phyloP scores from a whole-genome alignment of 53 echinoderm and acorn worm genomes.

The Echinometra lucunter region DNA sequence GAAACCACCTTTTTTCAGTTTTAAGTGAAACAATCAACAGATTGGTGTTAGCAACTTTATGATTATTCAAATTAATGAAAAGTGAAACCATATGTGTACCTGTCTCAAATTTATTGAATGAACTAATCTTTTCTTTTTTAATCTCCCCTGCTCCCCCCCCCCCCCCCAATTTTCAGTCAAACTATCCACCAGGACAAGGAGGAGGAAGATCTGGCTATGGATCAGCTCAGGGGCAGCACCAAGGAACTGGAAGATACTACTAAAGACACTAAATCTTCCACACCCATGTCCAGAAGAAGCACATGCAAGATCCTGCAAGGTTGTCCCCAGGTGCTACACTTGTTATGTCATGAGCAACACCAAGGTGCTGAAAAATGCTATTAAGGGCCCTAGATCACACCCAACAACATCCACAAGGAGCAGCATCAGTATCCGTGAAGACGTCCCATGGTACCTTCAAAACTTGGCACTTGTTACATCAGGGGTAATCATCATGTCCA shows the following conservation, averaged over 20 bases:
- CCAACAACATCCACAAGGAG: not conserved
- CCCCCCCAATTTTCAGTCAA: constrained; percentile 27
- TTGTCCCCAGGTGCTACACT: not conserved
- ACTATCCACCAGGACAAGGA: constrained; percentile 73
- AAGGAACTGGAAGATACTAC: constrained; percentile 56
- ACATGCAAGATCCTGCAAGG: not conserved
- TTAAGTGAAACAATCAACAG: not conserved
- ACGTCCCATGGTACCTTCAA: not conserved
- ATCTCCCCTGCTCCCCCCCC: too few relatives aligned
- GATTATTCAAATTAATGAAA: not conserved
- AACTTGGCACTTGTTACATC: not conserved
- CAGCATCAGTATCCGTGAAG: not conserved
- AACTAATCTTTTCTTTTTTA: not conserved
- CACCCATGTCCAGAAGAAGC: not conserved
- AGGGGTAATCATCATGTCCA: too few relatives aligned
- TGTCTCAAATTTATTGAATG: not conserved
- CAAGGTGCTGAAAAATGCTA: not conserved
- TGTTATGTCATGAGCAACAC: not conserved
- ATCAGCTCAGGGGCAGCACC: constrained; percentile 77
- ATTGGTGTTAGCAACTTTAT: not conserved
- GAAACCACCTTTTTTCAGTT: not conserved
- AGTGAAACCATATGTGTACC: not conserved
- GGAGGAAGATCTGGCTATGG: constrained; percentile 70
- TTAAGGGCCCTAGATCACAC: not conserved
- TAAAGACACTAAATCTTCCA: not conserved